Base-by-base conservation (phyloP, 2,113 vertebrate genomes). In the Bujurquina vittata region DNA sequence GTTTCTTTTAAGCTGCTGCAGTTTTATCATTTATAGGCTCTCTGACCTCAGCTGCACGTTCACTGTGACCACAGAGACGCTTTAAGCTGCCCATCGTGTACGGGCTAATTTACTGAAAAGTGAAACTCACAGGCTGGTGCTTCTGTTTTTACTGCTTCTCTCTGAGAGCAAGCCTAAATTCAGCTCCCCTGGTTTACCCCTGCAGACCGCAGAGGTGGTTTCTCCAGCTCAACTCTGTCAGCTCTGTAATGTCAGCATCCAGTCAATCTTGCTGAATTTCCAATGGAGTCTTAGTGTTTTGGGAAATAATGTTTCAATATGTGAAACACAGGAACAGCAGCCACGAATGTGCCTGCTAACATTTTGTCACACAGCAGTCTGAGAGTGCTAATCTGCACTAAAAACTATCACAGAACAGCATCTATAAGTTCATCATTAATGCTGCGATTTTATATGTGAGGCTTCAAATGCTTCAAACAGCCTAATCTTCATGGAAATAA, bases 1-100 rank as follows among this genome's bases (percentile, higher is more conserved):
- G 5, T 85, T 31, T 59, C 29, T 54, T 76, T 84, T 58, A 40
- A 75, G 37, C 14, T 29, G 67, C 58, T 31, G 60, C 17, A 57
- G 11, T 80, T 84, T 40, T 8, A 60, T 58, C 65, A 57, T 75
- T 79, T 40, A 62, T 18, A 37, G 35, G 22, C 57, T 63, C 5
- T 74, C 29, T 54, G 78, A 65, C 58, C 63, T 56, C 17, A 58
- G 63, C 75, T 54, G 56, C 22, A 37, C 20, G 15, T 37, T 77
- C 37, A 35, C 57, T 35, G 74, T 6, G 59, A 57, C 84, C 74
- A 56, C 18, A 49, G 79, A 81, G 37, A 81, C 5, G 49, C 4
- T 2, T 73, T 35, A 67, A 62, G 26, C 75, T 40, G 75, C 49
- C 35, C 1, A 1, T 40, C 75, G 83, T 75, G 33, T 49, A 67